A percentile compares a stretch with the other conserved stretches of the same genome.
Evolutionary conservation across 2,113 vertebrate species (phyloP).

Genomic region (Puma concolor): DNA sequence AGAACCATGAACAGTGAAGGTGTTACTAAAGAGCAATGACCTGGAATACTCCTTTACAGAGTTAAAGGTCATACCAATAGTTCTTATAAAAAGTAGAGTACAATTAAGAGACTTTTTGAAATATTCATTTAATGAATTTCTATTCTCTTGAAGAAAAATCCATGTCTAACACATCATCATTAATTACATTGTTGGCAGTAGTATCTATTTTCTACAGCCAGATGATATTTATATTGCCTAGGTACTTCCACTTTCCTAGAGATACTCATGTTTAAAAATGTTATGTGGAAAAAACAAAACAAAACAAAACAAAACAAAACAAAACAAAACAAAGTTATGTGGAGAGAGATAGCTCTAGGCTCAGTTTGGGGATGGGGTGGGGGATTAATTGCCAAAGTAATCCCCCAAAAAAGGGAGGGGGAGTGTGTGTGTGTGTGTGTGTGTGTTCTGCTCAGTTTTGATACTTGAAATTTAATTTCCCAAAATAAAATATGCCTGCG

Average conservation of each 20-base stretch:
- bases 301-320: too few relatives aligned
- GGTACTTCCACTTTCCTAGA: neutral
- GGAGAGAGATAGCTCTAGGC: neutral
- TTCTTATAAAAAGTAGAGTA: neutral
- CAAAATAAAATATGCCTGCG: conserved; percentile 1
- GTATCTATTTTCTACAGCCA: conserved; percentile 30
- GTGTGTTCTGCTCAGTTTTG: neutral
- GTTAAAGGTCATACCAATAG: neutral
- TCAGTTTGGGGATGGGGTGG: neutral
- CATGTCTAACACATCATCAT: neutral
- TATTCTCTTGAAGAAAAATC: conserved; percentile 39
- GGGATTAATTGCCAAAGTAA: conserved; percentile 13
- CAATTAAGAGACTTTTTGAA: neutral
- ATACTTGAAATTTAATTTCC: conserved; percentile 21
- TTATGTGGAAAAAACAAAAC: neutral
- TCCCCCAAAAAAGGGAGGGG: neutral
- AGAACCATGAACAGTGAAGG: neutral
- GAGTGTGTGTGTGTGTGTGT: too few relatives aligned
- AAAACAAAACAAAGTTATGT: neutral
- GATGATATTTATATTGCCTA: conserved; percentile 30
- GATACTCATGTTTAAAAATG: conserved; percentile 18
- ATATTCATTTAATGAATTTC: conserved; percentile 8
- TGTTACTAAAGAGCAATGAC: neutral
- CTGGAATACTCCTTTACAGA: neutral
- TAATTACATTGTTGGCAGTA: neutral